phyloP scores from a whole-genome alignment of 2,797 vertebrate species.

The Bryconaethiops microstoma region DNA sequence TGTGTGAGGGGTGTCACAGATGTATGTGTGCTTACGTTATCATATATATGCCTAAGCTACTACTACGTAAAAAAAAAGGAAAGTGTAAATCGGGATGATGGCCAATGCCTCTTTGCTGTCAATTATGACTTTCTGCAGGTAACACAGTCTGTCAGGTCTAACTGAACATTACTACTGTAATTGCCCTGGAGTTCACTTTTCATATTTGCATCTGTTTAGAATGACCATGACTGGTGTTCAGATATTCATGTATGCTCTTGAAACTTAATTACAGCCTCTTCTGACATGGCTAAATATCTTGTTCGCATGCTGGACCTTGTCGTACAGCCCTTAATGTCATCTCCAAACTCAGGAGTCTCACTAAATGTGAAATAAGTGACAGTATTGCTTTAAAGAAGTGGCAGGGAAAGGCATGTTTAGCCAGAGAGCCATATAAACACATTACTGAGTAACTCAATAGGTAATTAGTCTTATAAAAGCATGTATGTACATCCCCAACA shows the following conservation, averaged over 20 bases:
- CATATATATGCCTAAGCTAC: constrained; percentile 57
- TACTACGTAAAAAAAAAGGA: constrained; percentile 65
- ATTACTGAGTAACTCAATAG: constrained; percentile 75
- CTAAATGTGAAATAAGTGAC: constrained; percentile 67
- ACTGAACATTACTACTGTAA: constrained; percentile 69
- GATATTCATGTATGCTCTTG: constrained; percentile 77
- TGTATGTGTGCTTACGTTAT: constrained; percentile 51
- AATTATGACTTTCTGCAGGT: constrained; percentile 64
- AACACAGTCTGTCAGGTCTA: constrained; percentile 70
- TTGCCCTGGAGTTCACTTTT: constrained; percentile 63
- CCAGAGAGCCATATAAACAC: constrained; percentile 54
- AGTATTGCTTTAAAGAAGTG: constrained; percentile 67
- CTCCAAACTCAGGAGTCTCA: constrained; percentile 60
- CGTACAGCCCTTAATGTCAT: constrained; percentile 65
- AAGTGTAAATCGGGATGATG: constrained; percentile 57
- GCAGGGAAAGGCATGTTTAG: constrained; percentile 67
- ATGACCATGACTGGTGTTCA: constrained; percentile 64
- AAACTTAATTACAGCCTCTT: constrained; percentile 75
- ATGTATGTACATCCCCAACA: constrained; percentile 72
- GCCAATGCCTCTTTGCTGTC: constrained; percentile 68
- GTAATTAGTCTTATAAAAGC: constrained; percentile 75
- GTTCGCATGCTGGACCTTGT: constrained; percentile 70
- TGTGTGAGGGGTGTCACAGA: neutral
- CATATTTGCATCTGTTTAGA: constrained; percentile 65
- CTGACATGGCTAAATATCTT: constrained; percentile 75